Base-by-base conservation (phyloP, 2,888 invertebrate species). In the Galerucella calmariensis region DNA sequence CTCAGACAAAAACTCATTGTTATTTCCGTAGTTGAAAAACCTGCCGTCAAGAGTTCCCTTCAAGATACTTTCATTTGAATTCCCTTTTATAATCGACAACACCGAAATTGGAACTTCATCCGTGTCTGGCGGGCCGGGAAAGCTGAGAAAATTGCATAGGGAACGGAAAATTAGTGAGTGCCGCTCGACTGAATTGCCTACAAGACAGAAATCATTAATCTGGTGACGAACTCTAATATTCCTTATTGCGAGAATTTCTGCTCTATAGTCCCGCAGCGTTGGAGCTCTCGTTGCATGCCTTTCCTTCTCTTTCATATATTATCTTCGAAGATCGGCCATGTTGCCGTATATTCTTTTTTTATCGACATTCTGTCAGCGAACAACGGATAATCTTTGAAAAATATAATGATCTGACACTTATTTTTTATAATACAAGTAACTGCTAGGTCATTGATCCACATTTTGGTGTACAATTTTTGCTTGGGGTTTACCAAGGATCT, bases 101-200 rank as follows among this genome's bases (percentile, higher is more conserved):
- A 27, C 65, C 65, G 58, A 65, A 71, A 65, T 66, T 66, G 72
- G 72, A 72, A 59, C 72, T 66, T 59, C 72, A 72, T 72, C 66
- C 72, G 66, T 66, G 72, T 66, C 69, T 69, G 48, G 62, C 62
- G 62, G 53, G 65, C 59, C 72, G 27, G 56, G 72, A 58, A 48
- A 69, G 69, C 59, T 46, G 59, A 41, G 66, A 67, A 70, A 74
- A 75, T 77, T 75, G 75, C 77, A 79, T 69, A 77, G 77, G 78
- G 79, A 81, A 79, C 81, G 80, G 81, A 81, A 84, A 84, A 84
- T 84, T 84, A 84, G 83, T 81, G 80, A 82, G 79, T 80, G 72
- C 75, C 68, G 63, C 63, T 16, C 63, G 63, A 59, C 56, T 71
- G 71, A 71, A 71, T 75, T 78, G 75, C 78, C 79, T 79, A 81